A percentile compares a stretch with the other conserved stretches of the same genome.
Conservation (phyloP, 2,113 vertebrate genomes). For the Chelonoidis abingdonii region DNA sequence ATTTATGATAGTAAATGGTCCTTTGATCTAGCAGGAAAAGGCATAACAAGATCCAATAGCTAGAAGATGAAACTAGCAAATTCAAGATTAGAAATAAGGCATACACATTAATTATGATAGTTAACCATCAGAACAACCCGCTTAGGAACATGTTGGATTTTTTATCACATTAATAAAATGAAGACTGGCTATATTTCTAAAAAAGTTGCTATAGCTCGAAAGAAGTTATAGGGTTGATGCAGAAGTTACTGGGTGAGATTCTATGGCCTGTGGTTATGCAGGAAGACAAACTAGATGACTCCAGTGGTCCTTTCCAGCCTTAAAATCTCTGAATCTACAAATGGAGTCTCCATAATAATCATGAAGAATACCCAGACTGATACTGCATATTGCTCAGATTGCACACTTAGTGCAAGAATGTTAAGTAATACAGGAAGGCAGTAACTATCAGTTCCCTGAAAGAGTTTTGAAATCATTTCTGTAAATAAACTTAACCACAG, state of each 20-base stretch:
- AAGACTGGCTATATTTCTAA: not conserved
- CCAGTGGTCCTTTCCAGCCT: not conserved
- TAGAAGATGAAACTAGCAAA: not conserved
- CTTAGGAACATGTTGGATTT: not conserved
- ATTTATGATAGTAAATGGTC: not conserved
- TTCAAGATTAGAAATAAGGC: not conserved
- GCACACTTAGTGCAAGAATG: not conserved
- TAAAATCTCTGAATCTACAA: not conserved
- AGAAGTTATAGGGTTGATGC: not conserved
- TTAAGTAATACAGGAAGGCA: not conserved
- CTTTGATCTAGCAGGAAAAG: not conserved
- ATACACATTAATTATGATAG: not conserved
- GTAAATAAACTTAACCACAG: not conserved
- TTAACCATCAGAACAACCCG: not conserved
- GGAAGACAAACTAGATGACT: not conserved
- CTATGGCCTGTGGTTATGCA: not conserved
- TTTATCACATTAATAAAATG: not conserved
- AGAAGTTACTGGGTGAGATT: not conserved
- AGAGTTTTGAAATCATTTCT: slow-evolving; percentile 64
- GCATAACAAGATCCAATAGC: not conserved
- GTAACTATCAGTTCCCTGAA: slow-evolving; percentile 49
- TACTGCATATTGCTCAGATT: not conserved
- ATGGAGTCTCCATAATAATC: not conserved
- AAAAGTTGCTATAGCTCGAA: not conserved
- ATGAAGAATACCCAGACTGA: not conserved